phyloP scores from a whole-genome alignment of 2,113 vertebrate genomes.

The Salvelinus alpinus region DNA sequence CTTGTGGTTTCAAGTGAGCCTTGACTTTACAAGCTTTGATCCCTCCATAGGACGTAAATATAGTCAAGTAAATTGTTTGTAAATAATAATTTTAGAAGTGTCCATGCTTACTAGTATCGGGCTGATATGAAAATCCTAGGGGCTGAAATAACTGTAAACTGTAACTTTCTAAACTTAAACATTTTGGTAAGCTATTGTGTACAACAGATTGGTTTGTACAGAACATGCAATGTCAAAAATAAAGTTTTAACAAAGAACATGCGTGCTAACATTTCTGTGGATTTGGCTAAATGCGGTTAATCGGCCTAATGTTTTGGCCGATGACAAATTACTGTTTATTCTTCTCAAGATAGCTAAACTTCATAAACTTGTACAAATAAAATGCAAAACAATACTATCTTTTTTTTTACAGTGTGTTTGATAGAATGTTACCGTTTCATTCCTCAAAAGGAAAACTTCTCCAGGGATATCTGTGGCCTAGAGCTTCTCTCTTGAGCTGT shows the following conservation, averaged over 20 bases:
- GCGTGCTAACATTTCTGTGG: slow-evolving; percentile 61
- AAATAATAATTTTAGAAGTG: slow-evolving; percentile 55
- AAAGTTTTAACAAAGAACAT: slow-evolving; percentile 51
- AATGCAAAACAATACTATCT: slow-evolving; percentile 49
- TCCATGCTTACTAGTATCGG: slow-evolving; percentile 38
- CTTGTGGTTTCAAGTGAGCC: slow-evolving; percentile 43
- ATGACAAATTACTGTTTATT: slow-evolving; percentile 35
- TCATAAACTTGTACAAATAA: slow-evolving; percentile 53
- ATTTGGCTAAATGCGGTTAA: slow-evolving; percentile 55
- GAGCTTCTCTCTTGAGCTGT: slow-evolving; percentile 38
- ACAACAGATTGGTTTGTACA: slow-evolving; percentile 57
- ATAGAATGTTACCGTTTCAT: slow-evolving; percentile 47
- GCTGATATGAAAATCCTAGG: slow-evolving; percentile 40
- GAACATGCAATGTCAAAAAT: slow-evolving; percentile 46
- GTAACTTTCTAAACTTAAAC: slow-evolving; percentile 36
- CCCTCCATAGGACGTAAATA: slow-evolving; percentile 35
- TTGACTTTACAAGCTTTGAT: slow-evolving; percentile 38
- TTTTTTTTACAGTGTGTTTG: slow-evolving; percentile 61
- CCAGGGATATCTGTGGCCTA: slow-evolving; percentile 48
- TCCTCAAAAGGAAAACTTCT: slow-evolving; percentile 14
- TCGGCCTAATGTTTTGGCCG: slow-evolving; percentile 36
- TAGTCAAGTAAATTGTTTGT: slow-evolving; percentile 51
- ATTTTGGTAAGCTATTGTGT: slow-evolving; percentile 51
- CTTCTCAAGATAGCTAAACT: slow-evolving; percentile 9
- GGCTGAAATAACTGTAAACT: slow-evolving; percentile 46